These are phyloP conservation scores for Melierax canorus DNA, from an alignment of 2,113 vertebrate genomes.

Conservation along the genomic window DNA sequence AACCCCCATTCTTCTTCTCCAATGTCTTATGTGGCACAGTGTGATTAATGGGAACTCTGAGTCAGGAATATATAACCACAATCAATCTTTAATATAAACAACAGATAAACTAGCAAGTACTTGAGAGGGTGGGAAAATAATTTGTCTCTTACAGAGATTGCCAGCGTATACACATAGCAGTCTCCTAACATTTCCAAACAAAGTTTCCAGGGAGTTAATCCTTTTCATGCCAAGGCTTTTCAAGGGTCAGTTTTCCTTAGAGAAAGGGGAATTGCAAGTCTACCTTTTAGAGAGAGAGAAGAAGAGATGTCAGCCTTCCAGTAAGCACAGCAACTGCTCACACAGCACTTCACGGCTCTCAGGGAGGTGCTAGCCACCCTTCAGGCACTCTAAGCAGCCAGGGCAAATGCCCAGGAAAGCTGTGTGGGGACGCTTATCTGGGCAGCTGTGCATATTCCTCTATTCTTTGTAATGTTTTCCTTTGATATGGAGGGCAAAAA, in stretches of 20 bases:
- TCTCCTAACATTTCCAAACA: slow-evolving; percentile 35
- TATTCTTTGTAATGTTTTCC: neutral
- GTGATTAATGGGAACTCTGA: slow-evolving; percentile 43
- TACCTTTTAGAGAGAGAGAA: neutral
- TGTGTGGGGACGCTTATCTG: neutral
- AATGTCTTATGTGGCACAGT: neutral
- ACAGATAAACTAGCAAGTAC: slow-evolving; percentile 60
- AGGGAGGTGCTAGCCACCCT: neutral
- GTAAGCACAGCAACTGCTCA: neutral
- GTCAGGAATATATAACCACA: slow-evolving; percentile 10
- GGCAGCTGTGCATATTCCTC: neutral
- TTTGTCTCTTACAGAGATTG: slow-evolving; percentile 29
- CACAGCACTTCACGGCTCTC: neutral
- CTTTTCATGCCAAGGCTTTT: slow-evolving; percentile 13
- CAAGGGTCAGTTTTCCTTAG: slow-evolving; percentile 12
- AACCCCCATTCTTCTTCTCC: slow-evolving; percentile 16
- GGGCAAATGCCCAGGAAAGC: neutral
- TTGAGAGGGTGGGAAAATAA: slow-evolving; percentile 65
- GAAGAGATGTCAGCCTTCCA: neutral
- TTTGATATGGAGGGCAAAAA: neutral
- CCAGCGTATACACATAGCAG: slow-evolving; percentile 9
- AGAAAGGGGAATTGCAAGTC: neutral
- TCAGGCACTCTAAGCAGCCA: neutral
- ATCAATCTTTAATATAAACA: slow-evolving; percentile 60
- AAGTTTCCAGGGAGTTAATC: slow-evolving; percentile 57